Evolutionary conservation across 2,113 vertebrate species (phyloP).

Genomic region (Halichoeres trimaculatus): DNA sequence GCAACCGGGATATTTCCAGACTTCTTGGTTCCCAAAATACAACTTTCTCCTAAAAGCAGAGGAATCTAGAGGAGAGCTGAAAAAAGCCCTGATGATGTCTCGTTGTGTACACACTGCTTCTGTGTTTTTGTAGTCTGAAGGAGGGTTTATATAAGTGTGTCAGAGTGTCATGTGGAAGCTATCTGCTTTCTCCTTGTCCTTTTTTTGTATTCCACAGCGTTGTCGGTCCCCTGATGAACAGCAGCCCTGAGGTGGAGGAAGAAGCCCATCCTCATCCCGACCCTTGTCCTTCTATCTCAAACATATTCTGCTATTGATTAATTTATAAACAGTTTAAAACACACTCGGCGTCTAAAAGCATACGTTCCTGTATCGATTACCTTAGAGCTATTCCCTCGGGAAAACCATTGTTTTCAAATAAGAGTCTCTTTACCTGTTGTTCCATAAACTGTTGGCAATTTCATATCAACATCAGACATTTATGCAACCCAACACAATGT

Average conservation of each 20-base stretch:
- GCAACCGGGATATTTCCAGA: slow-evolving; percentile 60
- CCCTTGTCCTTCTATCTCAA: slow-evolving; percentile 41
- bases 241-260: slow-evolving; percentile 59
- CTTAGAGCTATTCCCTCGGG: slow-evolving; percentile 43
- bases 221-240: slow-evolving; percentile 68
- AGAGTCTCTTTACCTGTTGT: slow-evolving; percentile 32
- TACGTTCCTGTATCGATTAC: slow-evolving; percentile 70
- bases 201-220: slow-evolving; percentile 5
- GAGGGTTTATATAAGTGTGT: too few relatives aligned
- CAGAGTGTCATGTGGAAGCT: slow-evolving; percentile 34
- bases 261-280: slow-evolving; percentile 39
- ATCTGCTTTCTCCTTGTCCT: slow-evolving; percentile 20
- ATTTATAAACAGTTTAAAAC: slow-evolving; percentile 59
- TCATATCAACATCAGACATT: slow-evolving; percentile 6
- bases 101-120: slow-evolving; percentile 12
- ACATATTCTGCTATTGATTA: slow-evolving; percentile 74
- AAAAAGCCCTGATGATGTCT: slow-evolving; percentile 31
- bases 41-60: slow-evolving; percentile 49
- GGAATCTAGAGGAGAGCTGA: slow-evolving; percentile 39
- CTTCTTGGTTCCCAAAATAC: slow-evolving; percentile 64
- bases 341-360: slow-evolving; percentile 63
- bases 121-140: too few relatives aligned
- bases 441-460: slow-evolving; percentile 22
- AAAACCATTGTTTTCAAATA: slow-evolving; percentile 51
- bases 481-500: not conserved